Percentiles rank a stretch among this genome's conserved stretches.
Evolutionary conservation across 2,797 vertebrate species (phyloP).

Genomic region (Eospalax fontanierii): DNA sequence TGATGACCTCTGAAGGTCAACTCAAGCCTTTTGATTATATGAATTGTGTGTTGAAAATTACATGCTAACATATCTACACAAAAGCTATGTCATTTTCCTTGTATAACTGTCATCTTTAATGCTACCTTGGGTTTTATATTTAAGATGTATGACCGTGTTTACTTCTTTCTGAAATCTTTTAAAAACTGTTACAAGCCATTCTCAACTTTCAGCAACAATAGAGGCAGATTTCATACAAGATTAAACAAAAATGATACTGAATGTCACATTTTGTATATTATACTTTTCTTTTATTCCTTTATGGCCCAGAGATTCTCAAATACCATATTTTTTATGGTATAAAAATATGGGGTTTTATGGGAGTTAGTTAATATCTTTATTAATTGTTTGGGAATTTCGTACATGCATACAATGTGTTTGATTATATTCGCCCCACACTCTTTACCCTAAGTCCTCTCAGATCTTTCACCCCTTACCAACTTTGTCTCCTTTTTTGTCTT

Average conservation of each 20-base stretch:
- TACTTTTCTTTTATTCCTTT: conserved; percentile 33
- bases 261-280: conserved; percentile 16
- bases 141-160: conserved; percentile 73
- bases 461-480: background rate
- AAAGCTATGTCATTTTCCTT: conserved; percentile 80
- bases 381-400: background rate
- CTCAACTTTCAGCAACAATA: conserved; percentile 71
- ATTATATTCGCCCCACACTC: background rate
- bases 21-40: conserved; percentile 75
- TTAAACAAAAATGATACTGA: conserved; percentile 67
- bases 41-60: conserved; percentile 81
- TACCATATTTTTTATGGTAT: background rate
- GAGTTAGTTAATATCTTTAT: background rate
- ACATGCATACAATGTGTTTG: background rate
- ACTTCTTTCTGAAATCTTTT: conserved; percentile 75
- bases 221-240: conserved; percentile 68
- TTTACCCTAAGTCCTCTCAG: background rate
- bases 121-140: conserved; percentile 61
- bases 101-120: conserved; percentile 78
- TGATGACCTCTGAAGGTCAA: conserved; percentile 67
- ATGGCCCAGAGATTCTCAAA: conserved; percentile 30
- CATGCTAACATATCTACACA: conserved; percentile 78
- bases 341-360: too few species aligned
- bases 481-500: background rate
- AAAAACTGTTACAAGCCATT: conserved; percentile 69